phyloP scores from a whole-genome alignment of 64 coral and sea anemone species.

The Porites australiensis region DNA sequence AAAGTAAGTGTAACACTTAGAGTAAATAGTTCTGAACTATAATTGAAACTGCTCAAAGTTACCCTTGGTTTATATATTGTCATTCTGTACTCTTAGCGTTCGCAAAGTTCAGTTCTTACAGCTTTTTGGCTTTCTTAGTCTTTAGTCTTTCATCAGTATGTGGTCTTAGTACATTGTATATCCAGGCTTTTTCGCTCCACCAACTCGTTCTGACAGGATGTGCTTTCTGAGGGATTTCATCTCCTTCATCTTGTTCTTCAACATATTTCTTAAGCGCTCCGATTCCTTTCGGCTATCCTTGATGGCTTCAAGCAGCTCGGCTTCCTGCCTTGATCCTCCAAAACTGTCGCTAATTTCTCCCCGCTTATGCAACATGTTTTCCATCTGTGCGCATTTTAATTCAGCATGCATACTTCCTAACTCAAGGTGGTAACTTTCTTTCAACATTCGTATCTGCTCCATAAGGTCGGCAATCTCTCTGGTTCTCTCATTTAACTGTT shows the following conservation, averaged over 20 bases:
- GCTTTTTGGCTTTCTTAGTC: too few species aligned
- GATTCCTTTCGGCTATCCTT: slow-evolving; percentile 82
- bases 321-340: slow-evolving; percentile 59
- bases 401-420: slow-evolving; percentile 87
- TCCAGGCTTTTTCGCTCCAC: background rate
- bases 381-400: slow-evolving; percentile 88
- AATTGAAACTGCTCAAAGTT: too few species aligned
- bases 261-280: slow-evolving; percentile 71
- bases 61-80: too few species aligned
- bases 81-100: too few species aligned
- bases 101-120: too few species aligned
- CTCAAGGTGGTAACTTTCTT: slow-evolving; percentile 90
- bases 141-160: too few species aligned
- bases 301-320: slow-evolving; percentile 80
- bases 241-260: slow-evolving; percentile 87
- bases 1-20: too few species aligned
- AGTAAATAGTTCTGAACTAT: too few species aligned
- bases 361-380: slow-evolving; percentile 71
- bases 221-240: slow-evolving; percentile 80
- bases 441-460: slow-evolving; percentile 82
- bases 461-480: slow-evolving; percentile 84
- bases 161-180: slow-evolving; percentile 11
- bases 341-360: slow-evolving; percentile 2
- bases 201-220: slow-evolving; percentile 59
- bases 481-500: slow-evolving; percentile 73